phyloP scores from a whole-genome alignment of 2,113 vertebrate species.

The Silurus asotus region DNA sequence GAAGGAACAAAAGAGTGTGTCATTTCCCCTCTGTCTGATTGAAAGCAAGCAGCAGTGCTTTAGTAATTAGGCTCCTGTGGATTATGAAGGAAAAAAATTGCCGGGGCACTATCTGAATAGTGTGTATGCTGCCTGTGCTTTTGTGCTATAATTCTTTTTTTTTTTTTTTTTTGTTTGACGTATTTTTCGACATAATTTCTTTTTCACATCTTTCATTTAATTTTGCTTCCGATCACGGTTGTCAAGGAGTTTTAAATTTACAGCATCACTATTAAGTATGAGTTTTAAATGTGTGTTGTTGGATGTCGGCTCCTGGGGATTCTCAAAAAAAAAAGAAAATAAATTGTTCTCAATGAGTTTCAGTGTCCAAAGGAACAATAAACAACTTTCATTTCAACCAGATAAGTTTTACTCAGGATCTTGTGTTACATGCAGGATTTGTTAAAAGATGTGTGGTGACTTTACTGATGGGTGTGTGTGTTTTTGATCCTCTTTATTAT shows the following conservation, averaged over 20 bases:
- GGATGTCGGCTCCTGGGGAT: slow-evolving; percentile 49
- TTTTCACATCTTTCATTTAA: slow-evolving; percentile 27
- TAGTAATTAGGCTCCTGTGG: slow-evolving; percentile 58
- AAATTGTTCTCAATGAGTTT: slow-evolving; percentile 37
- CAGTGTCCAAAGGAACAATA: slow-evolving; percentile 35
- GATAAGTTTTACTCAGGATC: slow-evolving; percentile 8
- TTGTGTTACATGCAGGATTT: background rate
- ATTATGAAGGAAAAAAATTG: slow-evolving; percentile 54
- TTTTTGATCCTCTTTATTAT: background rate
- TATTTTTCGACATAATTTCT: background rate
- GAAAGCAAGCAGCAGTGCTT: slow-evolving; percentile 58
- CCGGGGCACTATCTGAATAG: slow-evolving; percentile 39
- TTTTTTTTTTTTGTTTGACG: slow-evolving; percentile 11
- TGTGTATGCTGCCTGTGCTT: slow-evolving; percentile 20
- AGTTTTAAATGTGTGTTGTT: slow-evolving; percentile 44
- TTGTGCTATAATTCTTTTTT: slow-evolving; percentile 30
- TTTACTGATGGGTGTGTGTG: background rate
- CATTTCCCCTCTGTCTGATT: slow-evolving; percentile 58
- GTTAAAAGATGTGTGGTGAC: background rate
- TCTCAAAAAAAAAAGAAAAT: slow-evolving; percentile 34
- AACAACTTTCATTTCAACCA: slow-evolving; percentile 26
- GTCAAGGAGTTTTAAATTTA: slow-evolving; percentile 37
- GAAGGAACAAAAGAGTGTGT: slow-evolving; percentile 61
- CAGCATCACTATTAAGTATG: slow-evolving; percentile 39
- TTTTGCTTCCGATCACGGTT: slow-evolving; percentile 44